Evolutionary conservation across 2,888 invertebrate genomes (phyloP), one percentile per base, ranked within the genome.

Genomic region (Melieria crassipennis): DNA sequence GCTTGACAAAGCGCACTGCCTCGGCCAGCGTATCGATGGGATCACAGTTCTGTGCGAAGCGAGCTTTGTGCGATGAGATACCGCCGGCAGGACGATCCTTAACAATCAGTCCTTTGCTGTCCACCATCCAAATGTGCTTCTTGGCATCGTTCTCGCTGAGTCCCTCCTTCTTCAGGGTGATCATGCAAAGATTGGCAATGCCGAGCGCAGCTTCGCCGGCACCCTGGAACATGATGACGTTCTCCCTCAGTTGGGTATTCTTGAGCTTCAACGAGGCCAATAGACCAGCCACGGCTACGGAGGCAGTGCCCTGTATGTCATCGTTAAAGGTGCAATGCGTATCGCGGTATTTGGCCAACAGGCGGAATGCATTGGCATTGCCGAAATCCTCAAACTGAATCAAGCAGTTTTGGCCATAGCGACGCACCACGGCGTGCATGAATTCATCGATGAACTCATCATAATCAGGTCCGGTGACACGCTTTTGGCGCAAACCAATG

Each of bases 311-410:
- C 71, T 99, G 98, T 84, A 99, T 99, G 86, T 99, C 99, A 86
- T 99, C 99, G 88, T 99, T 99, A 88, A 99, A 99, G 11, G 97
- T 97, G 87, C 98, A 99, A 87, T 94, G 93, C 82, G 91, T 85
- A 80, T 94, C 89, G 57, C 96, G 91, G 88, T 99, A 99, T 85
- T 95, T 96, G 81, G 92, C 93, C 76, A 99, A 89, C 69, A 99
- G 89, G 50, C 95, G 89, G 89, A 99, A 99, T 6, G 99, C 99
- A 88, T 99, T 99, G 9, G 93, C 91, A 84, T 99, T 99, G 68
- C 93, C 99, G 86, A 99, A 99, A 89, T 99, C 99, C 89, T 99
- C 99, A 88, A 99, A 99, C 89, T 93, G 94, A 64, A 96, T 94
- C 73, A 96, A 90, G 69, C 92, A 92, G 86, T 93, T 95, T 87